A percentile compares a stretch with the other conserved stretches of the same genome.
phyloP scores from a whole-genome alignment of 2,797 vertebrate species.

The Lindbergichthys nudifrons region DNA sequence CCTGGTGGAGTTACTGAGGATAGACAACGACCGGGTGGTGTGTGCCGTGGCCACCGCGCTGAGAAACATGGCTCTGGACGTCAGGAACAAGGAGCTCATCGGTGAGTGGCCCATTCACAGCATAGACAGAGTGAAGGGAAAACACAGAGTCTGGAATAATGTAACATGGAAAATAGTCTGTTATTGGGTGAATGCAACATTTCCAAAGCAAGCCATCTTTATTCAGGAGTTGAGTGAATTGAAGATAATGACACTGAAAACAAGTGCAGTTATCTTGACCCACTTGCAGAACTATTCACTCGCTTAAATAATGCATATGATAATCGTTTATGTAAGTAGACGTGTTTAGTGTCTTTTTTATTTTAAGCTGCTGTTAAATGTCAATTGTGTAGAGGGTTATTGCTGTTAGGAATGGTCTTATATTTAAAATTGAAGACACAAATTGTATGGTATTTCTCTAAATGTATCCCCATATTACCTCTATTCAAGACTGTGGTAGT shows the following conservation, averaged over 20 bases:
- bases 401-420: not conserved
- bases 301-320: conserved; percentile 20
- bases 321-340: conserved; percentile 5
- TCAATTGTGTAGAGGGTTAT: not conserved
- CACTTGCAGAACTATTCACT: conserved; percentile 21
- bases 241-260: conserved; percentile 19
- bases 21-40: conserved; percentile 98
- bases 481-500: conserved; percentile 3
- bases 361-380: conserved; percentile 3
- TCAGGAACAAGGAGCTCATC: conserved; percentile 98
- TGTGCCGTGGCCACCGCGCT: conserved; percentile 97
- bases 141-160: not conserved
- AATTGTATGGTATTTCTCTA: conserved; percentile 4
- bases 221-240: conserved; percentile 13
- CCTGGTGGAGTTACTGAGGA: conserved; percentile 95
- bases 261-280: conserved; percentile 26
- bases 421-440: not conserved
- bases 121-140: not conserved
- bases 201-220: conserved; percentile 8
- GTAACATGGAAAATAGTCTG: not conserved
- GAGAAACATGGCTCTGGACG: conserved; percentile 98
- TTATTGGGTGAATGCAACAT: not conserved
- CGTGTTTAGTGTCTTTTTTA: not conserved
- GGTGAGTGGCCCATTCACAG: conserved; percentile 82
- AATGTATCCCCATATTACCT: not conserved